Conservation (phyloP, 2,888 invertebrate genomes). For the Biston stratarius region DNA sequence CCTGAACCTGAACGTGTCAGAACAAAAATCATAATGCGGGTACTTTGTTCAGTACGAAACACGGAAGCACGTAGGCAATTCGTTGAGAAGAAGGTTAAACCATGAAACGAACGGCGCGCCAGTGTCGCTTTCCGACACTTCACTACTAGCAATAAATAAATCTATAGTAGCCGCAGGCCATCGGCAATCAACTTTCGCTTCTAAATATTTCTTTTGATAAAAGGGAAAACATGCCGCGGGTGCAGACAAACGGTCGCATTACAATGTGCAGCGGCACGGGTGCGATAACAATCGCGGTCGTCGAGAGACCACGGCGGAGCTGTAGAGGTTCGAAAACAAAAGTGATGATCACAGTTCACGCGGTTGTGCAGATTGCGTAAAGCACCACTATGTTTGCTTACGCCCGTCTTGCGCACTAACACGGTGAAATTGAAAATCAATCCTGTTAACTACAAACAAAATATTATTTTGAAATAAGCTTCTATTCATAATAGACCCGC, state of each 20-base stretch:
- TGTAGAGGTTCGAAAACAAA: constrained; percentile 73
- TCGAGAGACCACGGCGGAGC: constrained; percentile 51
- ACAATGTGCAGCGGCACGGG: constrained; percentile 65
- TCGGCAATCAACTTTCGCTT: constrained; percentile 70
- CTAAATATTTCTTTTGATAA: constrained; percentile 70
- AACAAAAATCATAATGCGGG: constrained; percentile 31
- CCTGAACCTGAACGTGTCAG: constrained; percentile 36
- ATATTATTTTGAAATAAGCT: background rate
- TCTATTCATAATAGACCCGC: background rate
- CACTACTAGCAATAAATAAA: constrained; percentile 56
- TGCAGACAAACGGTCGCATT: constrained; percentile 48
- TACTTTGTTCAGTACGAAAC: constrained; percentile 53
- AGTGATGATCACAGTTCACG: constrained; percentile 76
- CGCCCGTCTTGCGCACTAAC: constrained; percentile 33
- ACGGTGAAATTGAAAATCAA: constrained; percentile 30
- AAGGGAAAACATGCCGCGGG: constrained; percentile 71
- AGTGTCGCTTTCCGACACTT: constrained; percentile 53
- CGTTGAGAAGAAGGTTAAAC: constrained; percentile 63
- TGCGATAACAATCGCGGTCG: constrained; percentile 72
- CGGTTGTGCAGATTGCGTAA: constrained; percentile 59
- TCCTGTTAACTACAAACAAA: constrained; percentile 23
- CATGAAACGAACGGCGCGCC: constrained; percentile 49
- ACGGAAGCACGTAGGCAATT: constrained; percentile 58
- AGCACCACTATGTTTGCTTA: constrained; percentile 41
- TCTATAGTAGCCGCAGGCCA: constrained; percentile 50